These are phyloP conservation scores for Drosophila monieri DNA, from an alignment of 2,888 invertebrate genomes.

Conservation along the genomic window DNA sequence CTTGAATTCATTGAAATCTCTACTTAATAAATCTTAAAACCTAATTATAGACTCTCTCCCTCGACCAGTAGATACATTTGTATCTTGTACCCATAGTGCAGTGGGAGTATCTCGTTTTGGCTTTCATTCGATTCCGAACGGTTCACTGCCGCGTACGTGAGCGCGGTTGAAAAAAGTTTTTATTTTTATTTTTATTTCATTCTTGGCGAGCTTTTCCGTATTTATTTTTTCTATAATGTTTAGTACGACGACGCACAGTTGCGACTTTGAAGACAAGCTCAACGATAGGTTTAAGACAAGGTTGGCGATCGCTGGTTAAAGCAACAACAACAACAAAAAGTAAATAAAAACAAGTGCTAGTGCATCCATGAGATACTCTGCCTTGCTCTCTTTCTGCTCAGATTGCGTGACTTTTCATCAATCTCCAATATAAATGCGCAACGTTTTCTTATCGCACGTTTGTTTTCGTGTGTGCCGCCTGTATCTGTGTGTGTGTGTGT, in stretches of 20 bases:
- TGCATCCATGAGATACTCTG: constrained; percentile 11
- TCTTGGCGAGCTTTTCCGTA: constrained; percentile 36
- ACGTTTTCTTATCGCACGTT: constrained; percentile 67
- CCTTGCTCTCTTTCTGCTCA: not conserved
- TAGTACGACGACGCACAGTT: constrained; percentile 48
- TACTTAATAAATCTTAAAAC: not conserved
- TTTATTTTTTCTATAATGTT: constrained; percentile 67
- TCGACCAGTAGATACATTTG: not conserved
- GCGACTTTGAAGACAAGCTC: constrained; percentile 44
- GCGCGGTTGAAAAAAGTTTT: constrained; percentile 51
- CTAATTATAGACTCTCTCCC: not conserved
- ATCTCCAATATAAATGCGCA: constrained; percentile 61
- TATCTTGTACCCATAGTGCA: constrained; percentile 10
- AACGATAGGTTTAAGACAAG: constrained; percentile 47
- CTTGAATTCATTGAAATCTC: not conserved
- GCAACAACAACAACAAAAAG: constrained; percentile 32
- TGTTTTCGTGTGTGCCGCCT: too few relatives aligned
- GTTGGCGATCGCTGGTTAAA: constrained; percentile 51
- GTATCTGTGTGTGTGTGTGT: constrained; percentile 34
- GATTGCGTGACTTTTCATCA: constrained; percentile 40
- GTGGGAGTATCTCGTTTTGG: constrained; percentile 18
- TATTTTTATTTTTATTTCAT: constrained; percentile 31
- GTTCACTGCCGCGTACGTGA: constrained; percentile 64
- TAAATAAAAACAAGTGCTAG: constrained; percentile 11
- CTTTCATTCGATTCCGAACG: constrained; percentile 62